These are phyloP conservation scores for Eublepharis macularius DNA, from an alignment of 2,113 vertebrate genomes.

Conservation along the genomic window DNA sequence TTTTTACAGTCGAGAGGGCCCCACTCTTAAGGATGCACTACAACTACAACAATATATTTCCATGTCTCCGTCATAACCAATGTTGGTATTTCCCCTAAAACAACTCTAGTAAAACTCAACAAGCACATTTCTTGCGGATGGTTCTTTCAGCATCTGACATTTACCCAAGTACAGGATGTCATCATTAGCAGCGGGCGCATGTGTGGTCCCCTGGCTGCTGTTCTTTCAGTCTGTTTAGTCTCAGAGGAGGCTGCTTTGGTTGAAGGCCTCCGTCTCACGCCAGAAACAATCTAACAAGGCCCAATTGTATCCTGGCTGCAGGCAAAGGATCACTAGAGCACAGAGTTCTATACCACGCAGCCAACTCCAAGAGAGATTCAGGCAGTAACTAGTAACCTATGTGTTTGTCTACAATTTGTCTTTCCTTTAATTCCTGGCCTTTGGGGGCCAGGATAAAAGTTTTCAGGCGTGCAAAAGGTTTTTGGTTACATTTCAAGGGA, in stretches of 20 bases:
- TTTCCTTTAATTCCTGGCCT: conserved; percentile 29
- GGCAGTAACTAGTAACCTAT: conserved; percentile 4
- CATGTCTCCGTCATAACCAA: neutral
- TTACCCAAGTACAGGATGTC: conserved; percentile 10
- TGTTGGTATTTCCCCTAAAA: neutral
- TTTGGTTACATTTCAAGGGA: conserved; percentile 34
- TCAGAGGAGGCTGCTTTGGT: conserved; percentile 42
- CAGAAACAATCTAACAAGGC: conserved; percentile 37
- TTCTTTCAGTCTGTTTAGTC: neutral
- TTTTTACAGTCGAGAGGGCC: neutral
- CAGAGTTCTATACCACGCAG: conserved; percentile 13
- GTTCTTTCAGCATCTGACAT: conserved; percentile 26
- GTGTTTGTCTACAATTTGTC: conserved; percentile 24
- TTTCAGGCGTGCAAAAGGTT: conserved; percentile 19
- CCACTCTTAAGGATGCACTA: neutral
- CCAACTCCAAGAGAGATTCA: conserved; percentile 22
- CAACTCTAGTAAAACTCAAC: conserved; percentile 23
- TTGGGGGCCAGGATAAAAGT: neutral
- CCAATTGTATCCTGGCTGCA: conserved; percentile 34
- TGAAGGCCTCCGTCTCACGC: conserved; percentile 36
- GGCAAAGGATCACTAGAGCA: conserved; percentile 13
- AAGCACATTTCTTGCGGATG: neutral
- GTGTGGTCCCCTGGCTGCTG: conserved; percentile 36
- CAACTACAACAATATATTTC: neutral
- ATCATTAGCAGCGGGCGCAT: conserved; percentile 33